Evolutionary conservation across 35 echinoderm and acorn worm species (phyloP).

Genomic region (Holothuria glaberrima): DNA sequence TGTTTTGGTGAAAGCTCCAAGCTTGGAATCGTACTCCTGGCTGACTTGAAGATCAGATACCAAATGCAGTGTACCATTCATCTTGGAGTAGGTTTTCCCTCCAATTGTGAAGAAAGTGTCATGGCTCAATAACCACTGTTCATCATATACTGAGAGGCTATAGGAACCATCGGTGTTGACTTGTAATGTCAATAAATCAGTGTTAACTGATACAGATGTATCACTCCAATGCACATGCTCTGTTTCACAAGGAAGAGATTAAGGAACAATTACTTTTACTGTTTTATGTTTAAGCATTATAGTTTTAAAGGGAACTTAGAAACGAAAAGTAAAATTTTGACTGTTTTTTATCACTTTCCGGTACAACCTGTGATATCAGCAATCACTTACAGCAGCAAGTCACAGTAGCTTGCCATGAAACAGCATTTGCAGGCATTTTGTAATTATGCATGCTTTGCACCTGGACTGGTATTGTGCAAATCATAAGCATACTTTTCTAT

Average conservation of each 20-base stretch:
- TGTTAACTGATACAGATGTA: slow-evolving; percentile 7
- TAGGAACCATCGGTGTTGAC: slow-evolving; percentile 55
- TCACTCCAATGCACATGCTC: slow-evolving; percentile 25
- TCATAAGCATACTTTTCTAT: no score
- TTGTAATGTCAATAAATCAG: slow-evolving; percentile 6
- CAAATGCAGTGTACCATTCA: slow-evolving; percentile 40
- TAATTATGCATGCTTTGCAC: no score
- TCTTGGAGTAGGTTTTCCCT: slow-evolving; percentile 34
- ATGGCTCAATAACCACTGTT: slow-evolving; percentile 50
- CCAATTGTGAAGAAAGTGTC: slow-evolving; percentile 60
- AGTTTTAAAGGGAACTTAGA: no score
- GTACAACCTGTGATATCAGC: no score
- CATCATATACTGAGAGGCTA: slow-evolving; percentile 26
- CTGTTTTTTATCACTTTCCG: no score
- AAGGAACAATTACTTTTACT: no score
- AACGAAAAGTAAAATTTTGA: no score
- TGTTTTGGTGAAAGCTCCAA: slow-evolving; percentile 15
- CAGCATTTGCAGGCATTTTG: no score
- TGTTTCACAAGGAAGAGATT: not conserved
- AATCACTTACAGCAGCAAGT: no score
- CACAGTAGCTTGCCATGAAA: no score
- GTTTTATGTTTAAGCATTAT: no score
- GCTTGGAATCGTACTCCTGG: slow-evolving; percentile 4
- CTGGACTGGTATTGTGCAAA: no score
- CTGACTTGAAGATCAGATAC: slow-evolving; percentile 10